These are phyloP conservation scores for Pseudomyrmex concolor DNA, from an alignment of 1,140 invertebrate genomes.

Conservation along the genomic window DNA sequence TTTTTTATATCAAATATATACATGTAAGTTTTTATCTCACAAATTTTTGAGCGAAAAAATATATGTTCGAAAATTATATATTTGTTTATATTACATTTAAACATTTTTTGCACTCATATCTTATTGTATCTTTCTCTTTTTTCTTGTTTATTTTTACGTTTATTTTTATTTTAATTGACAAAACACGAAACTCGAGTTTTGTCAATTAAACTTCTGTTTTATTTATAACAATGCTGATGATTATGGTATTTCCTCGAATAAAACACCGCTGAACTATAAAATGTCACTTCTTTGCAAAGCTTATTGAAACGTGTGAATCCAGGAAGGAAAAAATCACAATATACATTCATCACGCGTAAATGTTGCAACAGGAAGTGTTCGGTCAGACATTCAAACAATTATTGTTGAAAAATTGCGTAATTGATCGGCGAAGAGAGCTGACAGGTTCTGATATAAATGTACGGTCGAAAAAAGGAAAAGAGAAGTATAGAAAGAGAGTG, in stretches of 20 bases:
- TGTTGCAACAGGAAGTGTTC: conserved; percentile 45
- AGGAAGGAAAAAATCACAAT: conserved; percentile 45
- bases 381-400: conserved; percentile 30
- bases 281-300: neutral
- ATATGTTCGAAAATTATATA: too few relatives aligned
- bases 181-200: conserved; percentile 35
- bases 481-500: conserved; percentile 15
- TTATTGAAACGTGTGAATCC: conserved; percentile 20
- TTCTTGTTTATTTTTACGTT: neutral
- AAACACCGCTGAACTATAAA: conserved; percentile 23
- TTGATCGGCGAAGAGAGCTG: neutral
- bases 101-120: too few relatives aligned
- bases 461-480: neutral
- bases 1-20: too few relatives aligned
- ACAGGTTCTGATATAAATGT: conserved; percentile 49
- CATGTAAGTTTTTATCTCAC: too few relatives aligned
- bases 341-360: conserved; percentile 11
- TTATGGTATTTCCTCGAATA: neutral
- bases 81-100: too few relatives aligned
- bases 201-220: neutral
- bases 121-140: too few relatives aligned
- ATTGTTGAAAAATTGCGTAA: conserved; percentile 49
- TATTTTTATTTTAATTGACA: too few relatives aligned
- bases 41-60: too few relatives aligned
- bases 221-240: neutral